Percentiles rank a stretch among this genome's conserved stretches.
phyloP scores from a whole-genome alignment of 2,113 vertebrate species.

The Talpa occidentalis region DNA sequence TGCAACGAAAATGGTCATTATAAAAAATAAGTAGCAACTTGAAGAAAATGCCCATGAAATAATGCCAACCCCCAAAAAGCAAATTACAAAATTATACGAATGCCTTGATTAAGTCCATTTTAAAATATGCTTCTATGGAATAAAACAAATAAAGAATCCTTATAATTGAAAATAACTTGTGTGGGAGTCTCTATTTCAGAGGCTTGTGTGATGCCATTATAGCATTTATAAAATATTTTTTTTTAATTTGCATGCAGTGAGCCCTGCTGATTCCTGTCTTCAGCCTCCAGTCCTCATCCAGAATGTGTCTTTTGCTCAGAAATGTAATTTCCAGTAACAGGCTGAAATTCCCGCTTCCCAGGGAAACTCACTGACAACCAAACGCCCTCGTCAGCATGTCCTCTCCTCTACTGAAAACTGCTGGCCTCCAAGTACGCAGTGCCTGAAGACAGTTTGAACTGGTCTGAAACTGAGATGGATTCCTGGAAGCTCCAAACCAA shows the following conservation, averaged over 20 bases:
- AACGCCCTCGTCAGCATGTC: background rate
- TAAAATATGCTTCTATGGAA: constrained; percentile 27
- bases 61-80: background rate
- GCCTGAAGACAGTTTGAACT: background rate
- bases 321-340: constrained; percentile 8
- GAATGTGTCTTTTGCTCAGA: constrained; percentile 30
- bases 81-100: constrained; percentile 29
- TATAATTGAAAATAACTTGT: background rate
- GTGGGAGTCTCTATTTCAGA: background rate
- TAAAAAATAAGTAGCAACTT: constrained; percentile 1
- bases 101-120: background rate
- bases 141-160: constrained; percentile 12
- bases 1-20: background rate
- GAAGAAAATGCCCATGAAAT: constrained; percentile 33
- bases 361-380: constrained; percentile 4
- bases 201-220: background rate
- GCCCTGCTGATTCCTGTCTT: background rate
- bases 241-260: background rate
- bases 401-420: background rate
- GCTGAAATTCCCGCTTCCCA: constrained; percentile 44
- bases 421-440: background rate
- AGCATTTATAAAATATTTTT: constrained; percentile 10
- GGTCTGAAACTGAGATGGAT: constrained; percentile 25
- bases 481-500: constrained; percentile 52
- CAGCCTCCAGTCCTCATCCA: background rate